Base-by-base conservation (phyloP, 2,888 invertebrate species). In the Ypsolopha scabrella region DNA sequence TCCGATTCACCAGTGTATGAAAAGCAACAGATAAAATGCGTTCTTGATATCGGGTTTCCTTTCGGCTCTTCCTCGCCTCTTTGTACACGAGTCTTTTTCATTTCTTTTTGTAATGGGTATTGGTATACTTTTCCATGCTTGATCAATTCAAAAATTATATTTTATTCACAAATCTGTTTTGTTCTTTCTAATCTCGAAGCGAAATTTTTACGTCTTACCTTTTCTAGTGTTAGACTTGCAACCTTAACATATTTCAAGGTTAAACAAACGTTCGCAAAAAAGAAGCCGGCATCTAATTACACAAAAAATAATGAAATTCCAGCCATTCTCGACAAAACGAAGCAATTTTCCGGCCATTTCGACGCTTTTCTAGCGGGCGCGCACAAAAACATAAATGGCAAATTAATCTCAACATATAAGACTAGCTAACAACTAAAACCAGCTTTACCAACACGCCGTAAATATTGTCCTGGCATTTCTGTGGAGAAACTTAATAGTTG, bases 11-110 rank as follows among this genome's bases (percentile, higher is more conserved):
- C 75, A 74, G 77, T 59, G 75, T 70, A 76, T 77, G 72, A 80
- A 78, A 78, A 72, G 75, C 71, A 75, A 74, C 77, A 75, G 78
- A 80, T 79, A 78, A n/a, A 77, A 79, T 77, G 78, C 76, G 70
- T 75, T 70, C 65, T 62, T 68, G 67, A 74, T 82, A 82, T 85
- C 76, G 67, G 65, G 76, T 85, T 80, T 14, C 47, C 6, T 13
- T 8, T 43, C 43, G 24, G 24, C 24, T 24, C 24, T 24, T 4
- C 24, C 24, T 24, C 24, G 24, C 24, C 6, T 14, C 43, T 39
- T 9, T 11, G 10, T 39, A 10, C 10, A 11, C 9, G 6, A 39
- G 39, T 39, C 9, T 10, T 39, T 7, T 39, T 39, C n/a, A n/a
- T 39, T 6, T 39, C 11, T 10, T 9, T 24, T 24, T 24, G 24